Base-by-base conservation (phyloP, 2,888 invertebrate genomes). In the Drosophila prolongata region DNA sequence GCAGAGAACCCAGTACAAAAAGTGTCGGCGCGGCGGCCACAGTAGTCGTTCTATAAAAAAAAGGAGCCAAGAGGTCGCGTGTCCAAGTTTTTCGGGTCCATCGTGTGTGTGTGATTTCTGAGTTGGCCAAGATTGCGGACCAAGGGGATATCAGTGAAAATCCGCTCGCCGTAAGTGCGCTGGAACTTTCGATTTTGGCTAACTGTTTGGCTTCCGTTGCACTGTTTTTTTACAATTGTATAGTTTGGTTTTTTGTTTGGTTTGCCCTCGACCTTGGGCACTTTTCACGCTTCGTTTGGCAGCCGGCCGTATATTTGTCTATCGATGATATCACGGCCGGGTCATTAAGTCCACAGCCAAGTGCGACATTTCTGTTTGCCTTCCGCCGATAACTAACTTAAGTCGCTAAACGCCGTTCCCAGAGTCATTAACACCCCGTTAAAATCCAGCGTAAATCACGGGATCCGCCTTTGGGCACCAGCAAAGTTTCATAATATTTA, bases 91-190 rank as follows among this genome's bases (percentile, higher is more conserved):
- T 27, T 44, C 11, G 37, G 30, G 43, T 13, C n/a, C 40, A 38
- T 38, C 34, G 30, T 19, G 42, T 4, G 34, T 16, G 54, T 16
- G 54, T 40, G 35, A 8, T 19, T 55, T 30, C 10, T 30, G 59
- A 72, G 58, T 54, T 74, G 60, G 64, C 62, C 81, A 91, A 89
- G 78, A 87, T 91, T 88, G 84, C 91, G 55, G 80, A 89, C 58
- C 77, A 78, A 69, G 78, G 85, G 72, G 86, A 87, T 49, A 75
- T 84, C 60, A 40, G 61, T 70, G 64, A 65, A 0, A 81, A 84
- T 64, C 79, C 87, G 67, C 57, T 88, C n/a, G 83, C 79, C 66
- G 91, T 91, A 91, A 91, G 91, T 90, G 55, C 57, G 65, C 24
- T 14, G 57, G 27, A 57, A 9, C 30, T n/a, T 30, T 50, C 35